These are phyloP conservation scores for Catocala fraxini DNA, from an alignment of 2,888 invertebrate species.

Conservation along the genomic window DNA sequence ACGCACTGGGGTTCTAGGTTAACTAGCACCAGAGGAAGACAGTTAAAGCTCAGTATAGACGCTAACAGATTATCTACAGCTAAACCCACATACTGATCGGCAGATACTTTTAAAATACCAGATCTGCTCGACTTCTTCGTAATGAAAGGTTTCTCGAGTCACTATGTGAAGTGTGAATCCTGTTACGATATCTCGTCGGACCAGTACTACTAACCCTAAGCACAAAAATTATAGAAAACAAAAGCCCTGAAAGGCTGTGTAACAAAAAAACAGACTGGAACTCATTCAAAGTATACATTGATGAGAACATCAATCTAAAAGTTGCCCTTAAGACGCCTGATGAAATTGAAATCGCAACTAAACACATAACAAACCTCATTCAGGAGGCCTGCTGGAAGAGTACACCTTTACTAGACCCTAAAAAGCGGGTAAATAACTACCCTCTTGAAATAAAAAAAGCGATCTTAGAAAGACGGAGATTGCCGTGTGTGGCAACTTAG, in stretches of 20 bases:
- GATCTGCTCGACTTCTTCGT: constrained; percentile 38
- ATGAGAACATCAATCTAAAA: constrained; percentile 15
- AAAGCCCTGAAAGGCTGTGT: constrained; percentile 5
- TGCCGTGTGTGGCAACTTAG: constrained; percentile 30
- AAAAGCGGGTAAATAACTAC: not conserved
- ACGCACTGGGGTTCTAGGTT: not conserved
- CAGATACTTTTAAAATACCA: constrained; percentile 24
- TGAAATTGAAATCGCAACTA: not conserved
- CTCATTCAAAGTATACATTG: constrained; percentile 19
- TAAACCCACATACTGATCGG: constrained; percentile 33
- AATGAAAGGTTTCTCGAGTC: constrained; percentile 10
- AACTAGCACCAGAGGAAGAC: not conserved
- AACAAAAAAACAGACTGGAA: constrained; percentile 30
- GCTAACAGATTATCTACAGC: constrained; percentile 4
- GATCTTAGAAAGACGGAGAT: constrained; percentile 23
- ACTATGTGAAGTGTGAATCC: constrained; percentile 1
- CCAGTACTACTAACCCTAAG: constrained; percentile 22
- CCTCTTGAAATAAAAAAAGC: constrained; percentile 1
- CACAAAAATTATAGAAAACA: constrained; percentile 6
- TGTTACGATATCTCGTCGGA: not conserved
- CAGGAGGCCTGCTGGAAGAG: not conserved
- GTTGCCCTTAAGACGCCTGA: constrained; percentile 19
- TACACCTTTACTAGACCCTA: too few relatives aligned
- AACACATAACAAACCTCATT: not conserved
- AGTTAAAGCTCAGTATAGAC: not conserved